phyloP scores from a whole-genome alignment of 2,113 vertebrate genomes.

The Thalassoma bifasciatum region DNA sequence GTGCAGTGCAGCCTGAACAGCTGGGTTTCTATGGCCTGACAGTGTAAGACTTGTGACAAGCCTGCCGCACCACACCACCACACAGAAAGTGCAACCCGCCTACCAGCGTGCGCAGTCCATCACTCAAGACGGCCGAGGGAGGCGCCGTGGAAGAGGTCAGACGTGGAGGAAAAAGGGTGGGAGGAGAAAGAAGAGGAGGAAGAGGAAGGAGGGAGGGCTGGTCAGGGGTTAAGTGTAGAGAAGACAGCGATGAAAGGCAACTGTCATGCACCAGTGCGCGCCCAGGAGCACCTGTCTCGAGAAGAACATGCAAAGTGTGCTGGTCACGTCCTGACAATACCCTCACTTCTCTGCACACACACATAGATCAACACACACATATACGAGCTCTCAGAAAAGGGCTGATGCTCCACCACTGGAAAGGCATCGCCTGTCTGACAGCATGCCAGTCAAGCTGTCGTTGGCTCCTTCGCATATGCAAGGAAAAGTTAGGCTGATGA shows the following conservation, averaged over 20 bases:
- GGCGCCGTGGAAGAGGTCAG: conserved; percentile 82
- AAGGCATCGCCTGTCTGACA: conserved; percentile 92
- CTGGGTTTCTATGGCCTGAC: conserved; percentile 86
- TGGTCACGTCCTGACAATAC: conserved; percentile 86
- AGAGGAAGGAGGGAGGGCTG: conserved; percentile 74
- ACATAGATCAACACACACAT: conserved; percentile 57
- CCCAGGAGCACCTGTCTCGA: conserved; percentile 90
- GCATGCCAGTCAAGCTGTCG: conserved; percentile 92
- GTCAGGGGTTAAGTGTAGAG: conserved; percentile 95
- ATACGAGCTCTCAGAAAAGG: conserved; percentile 86
- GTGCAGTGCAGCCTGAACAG: conserved; percentile 78
- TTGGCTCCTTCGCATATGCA: conserved; percentile 87
- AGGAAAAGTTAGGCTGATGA: conserved; percentile 87
- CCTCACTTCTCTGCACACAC: conserved; percentile 65
- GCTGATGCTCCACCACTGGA: conserved; percentile 86
- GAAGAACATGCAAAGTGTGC: conserved; percentile 90
- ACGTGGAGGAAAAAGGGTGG: conserved; percentile 71
- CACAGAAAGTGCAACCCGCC: conserved; percentile 50
- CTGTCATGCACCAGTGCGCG: conserved; percentile 95
- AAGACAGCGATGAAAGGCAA: conserved; percentile 97
- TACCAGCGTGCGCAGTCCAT: conserved; percentile 85
- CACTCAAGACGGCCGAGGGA: conserved; percentile 86
- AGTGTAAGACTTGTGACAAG: conserved; percentile 89
- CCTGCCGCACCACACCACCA: conserved; percentile 81
- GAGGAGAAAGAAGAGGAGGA: conserved; percentile 63